Percentiles rank a stretch among this genome's conserved stretches.
These are phyloP conservation scores for Synodontis membranacea DNA, from an alignment of 2,113 vertebrate genomes.

Conservation along the genomic window DNA sequence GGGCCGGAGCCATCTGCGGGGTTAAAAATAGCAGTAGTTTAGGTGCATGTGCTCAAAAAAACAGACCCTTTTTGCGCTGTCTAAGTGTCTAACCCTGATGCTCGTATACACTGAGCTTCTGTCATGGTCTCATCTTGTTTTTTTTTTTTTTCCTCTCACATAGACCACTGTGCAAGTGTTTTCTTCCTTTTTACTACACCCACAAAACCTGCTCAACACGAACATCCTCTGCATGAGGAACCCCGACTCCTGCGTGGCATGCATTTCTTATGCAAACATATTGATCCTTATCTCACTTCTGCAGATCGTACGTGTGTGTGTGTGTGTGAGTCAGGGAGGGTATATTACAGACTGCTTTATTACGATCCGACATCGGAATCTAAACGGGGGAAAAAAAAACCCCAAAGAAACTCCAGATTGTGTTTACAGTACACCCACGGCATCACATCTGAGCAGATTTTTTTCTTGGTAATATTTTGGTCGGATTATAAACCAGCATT, in stretches of 20 bases:
- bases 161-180: background rate
- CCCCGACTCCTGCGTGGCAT: background rate
- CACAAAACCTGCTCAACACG: background rate
- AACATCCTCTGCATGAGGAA: background rate
- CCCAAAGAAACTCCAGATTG: background rate
- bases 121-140: background rate
- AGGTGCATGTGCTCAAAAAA: background rate
- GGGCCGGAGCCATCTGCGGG: background rate
- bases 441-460: background rate
- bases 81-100: background rate
- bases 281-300: conserved; percentile 31
- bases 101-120: background rate
- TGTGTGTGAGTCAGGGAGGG: background rate
- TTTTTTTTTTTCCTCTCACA: background rate
- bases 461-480: background rate
- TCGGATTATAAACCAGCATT: background rate
- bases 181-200: background rate
- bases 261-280: conserved; percentile 34
- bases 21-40: background rate
- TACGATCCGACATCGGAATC: background rate
- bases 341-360: too few species aligned
- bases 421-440: too few species aligned
- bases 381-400: too few species aligned
- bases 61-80: too few species aligned
- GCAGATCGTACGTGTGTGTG: background rate